Base-by-base conservation (phyloP, 2,888 invertebrate genomes). In the Sphaeridia pumilis region DNA sequence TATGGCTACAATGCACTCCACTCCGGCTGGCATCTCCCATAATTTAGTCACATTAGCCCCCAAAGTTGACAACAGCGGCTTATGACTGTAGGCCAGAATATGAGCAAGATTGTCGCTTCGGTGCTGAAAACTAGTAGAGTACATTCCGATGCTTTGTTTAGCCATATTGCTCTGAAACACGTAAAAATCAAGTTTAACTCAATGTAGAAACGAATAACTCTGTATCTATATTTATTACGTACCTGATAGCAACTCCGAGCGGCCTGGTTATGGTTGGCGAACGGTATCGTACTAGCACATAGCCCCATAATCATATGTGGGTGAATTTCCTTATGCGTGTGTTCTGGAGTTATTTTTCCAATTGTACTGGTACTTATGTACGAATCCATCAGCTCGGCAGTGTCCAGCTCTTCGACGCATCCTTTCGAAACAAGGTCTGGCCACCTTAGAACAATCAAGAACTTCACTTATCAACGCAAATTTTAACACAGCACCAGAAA, bases 281-380 rank as follows among this genome's bases (percentile, higher is more conserved):
- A 79, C 22, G 78, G 78, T 65, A 79, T 78, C 65, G 79, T 77
- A 43, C 76, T 76, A 14, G 78, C 78, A 69, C 78, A 78, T 7
- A 79, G 78, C n/a, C 78, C 78, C 28, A 79, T 70, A 55, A 79
- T 77, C 78, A 78, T 77, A 36, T 76, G 74, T 1, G 79, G 78
- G 66, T 79, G 78, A 64, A 79, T 78, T 68, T 79, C 78, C 67
- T 78, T 78, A 62, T 79, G 79, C 2, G 78, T 78, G 67, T 78
- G 78, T n/a, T n/a, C n/a, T n/a, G n/a, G n/a, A n/a, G n/a, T n/a
- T 1, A 76, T 76, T 35, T 68, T 38, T n/a, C n/a, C n/a, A n/a
- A n/a, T n/a, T n/a, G n/a, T n/a, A n/a, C n/a, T n/a, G n/a, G n/a
- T n/a, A 42, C 78, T 77, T 54, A 78, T 68, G 76, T 79, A 77